phyloP scores from a whole-genome alignment of 2,888 invertebrate species.

The Itoplectis maculator region DNA sequence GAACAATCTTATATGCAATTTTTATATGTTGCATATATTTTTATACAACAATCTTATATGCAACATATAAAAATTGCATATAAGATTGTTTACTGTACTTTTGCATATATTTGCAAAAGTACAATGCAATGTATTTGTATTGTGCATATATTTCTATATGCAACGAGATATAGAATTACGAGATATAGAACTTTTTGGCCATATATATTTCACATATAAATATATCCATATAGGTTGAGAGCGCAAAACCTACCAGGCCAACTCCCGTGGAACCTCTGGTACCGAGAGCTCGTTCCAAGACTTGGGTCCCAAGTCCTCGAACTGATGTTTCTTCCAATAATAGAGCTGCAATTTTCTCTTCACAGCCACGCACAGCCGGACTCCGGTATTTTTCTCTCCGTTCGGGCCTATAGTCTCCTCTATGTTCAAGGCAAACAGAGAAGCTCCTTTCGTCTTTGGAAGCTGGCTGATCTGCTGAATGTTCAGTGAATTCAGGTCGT shows the following conservation, averaged over 20 bases:
- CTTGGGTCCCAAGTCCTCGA: conserved; percentile 87
- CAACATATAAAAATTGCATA: too few relatives aligned
- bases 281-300: conserved; percentile 84
- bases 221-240: too few relatives aligned
- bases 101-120: too few relatives aligned
- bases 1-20: too few relatives aligned
- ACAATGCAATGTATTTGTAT: too few relatives aligned
- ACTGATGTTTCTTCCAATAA: conserved; percentile 94
- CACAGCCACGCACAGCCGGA: conserved; percentile 95
- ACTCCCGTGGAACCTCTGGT: conserved; percentile 84
- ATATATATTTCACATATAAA: too few relatives aligned
- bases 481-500: conserved; percentile 92
- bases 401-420: conserved; percentile 87
- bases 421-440: conserved; percentile 93
- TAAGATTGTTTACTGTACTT: too few relatives aligned
- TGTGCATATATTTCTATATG: too few relatives aligned
- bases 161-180: too few relatives aligned
- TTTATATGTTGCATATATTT: too few relatives aligned
- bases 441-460: conserved; percentile 94
- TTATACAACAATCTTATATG: too few relatives aligned
- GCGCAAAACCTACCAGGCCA: conserved; percentile 77
- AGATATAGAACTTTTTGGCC: too few relatives aligned
- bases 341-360: conserved; percentile 94
- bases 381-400: conserved; percentile 91
- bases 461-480: conserved; percentile 92